Evolutionary conservation across 2,797 vertebrate genomes (phyloP).

Genomic region (Syngnathus rostellatus): DNA sequence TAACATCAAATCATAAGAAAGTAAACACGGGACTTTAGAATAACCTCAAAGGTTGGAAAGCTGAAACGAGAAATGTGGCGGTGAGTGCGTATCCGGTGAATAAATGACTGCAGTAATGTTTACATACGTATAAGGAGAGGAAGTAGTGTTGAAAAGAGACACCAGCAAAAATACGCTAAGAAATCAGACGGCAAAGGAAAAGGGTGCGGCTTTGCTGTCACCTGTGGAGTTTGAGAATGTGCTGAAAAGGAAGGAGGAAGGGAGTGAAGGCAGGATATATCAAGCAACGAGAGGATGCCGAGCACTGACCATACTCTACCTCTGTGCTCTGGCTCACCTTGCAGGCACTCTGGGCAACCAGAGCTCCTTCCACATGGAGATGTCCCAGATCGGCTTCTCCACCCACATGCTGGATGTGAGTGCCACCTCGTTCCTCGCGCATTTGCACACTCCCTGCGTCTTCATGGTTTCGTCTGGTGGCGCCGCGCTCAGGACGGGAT

Average conservation of each 20-base stretch:
- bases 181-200: slow-evolving; percentile 42
- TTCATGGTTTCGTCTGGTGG: too few relatives aligned
- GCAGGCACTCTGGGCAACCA: slow-evolving; percentile 84
- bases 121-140: slow-evolving; percentile 13
- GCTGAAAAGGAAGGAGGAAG: slow-evolving; percentile 18
- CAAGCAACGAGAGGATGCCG: slow-evolving; percentile 10
- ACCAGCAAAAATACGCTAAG: slow-evolving; percentile 32
- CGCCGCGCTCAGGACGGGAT: slow-evolving; percentile 78
- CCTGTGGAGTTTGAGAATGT: slow-evolving; percentile 21
- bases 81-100: not conserved
- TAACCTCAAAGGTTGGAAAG: not conserved
- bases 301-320: slow-evolving; percentile 14
- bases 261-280: slow-evolving; percentile 20
- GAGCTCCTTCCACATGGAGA: slow-evolving; percentile 92
- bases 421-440: not conserved
- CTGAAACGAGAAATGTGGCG: not conserved
- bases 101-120: not conserved
- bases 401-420: slow-evolving; percentile 81
- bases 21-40: not conserved
- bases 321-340: slow-evolving; percentile 8
- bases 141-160: slow-evolving; percentile 29
- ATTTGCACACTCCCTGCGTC: too few relatives aligned
- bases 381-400: slow-evolving; percentile 95
- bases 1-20: not conserved
- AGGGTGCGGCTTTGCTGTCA: slow-evolving; percentile 27